These are phyloP conservation scores for Heteractis magnifica DNA, from an alignment of 92 coral and sea anemone genomes.

Conservation along the genomic window DNA sequence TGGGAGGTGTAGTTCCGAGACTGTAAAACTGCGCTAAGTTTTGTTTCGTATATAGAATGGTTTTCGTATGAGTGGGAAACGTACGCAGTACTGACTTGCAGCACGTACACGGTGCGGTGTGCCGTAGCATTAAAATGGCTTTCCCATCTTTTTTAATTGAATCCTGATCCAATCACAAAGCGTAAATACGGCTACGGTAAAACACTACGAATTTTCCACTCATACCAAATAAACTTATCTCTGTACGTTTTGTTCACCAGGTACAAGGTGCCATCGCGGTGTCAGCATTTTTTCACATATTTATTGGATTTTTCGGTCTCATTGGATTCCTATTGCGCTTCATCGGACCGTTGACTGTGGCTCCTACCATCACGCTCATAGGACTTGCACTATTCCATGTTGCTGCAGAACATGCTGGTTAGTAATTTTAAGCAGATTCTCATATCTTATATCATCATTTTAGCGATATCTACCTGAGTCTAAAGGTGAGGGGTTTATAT, in stretches of 20 bases:
- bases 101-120: too few species aligned
- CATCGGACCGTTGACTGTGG: conserved; percentile 84
- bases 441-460: background rate
- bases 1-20: too few species aligned
- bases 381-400: conserved; percentile 79
- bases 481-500: too few species aligned
- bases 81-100: too few species aligned
- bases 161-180: too few species aligned
- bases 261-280: conserved; percentile 91
- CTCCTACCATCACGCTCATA: conserved; percentile 83
- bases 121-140: too few species aligned
- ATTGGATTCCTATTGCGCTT: conserved; percentile 80
- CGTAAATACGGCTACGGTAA: background rate
- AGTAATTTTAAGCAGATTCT: background rate
- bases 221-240: background rate
- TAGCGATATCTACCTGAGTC: too few species aligned
- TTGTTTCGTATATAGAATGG: too few species aligned
- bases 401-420: conserved; percentile 77
- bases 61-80: too few species aligned
- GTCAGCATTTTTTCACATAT: conserved; percentile 72
- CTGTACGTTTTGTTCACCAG: conserved; percentile 29
- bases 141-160: too few species aligned
- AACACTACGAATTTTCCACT: background rate
- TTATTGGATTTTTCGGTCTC: conserved; percentile 81
- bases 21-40: too few species aligned